Conservation (phyloP, 2,113 vertebrate species). For the Oenanthe oenanthe region DNA sequence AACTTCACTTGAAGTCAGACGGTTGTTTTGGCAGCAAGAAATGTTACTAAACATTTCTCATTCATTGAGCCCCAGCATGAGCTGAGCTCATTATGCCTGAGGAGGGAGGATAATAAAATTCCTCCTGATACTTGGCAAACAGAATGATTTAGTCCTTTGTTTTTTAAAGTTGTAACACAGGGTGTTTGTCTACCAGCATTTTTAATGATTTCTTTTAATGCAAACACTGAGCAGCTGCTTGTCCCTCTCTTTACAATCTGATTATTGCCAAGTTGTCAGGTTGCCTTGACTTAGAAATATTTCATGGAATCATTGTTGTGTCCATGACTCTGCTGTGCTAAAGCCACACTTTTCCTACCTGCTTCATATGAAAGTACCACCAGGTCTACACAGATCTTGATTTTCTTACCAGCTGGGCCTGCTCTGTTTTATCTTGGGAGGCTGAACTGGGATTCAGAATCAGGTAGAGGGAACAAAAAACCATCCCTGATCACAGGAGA, state of each 20-base stretch:
- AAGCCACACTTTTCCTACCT: neutral
- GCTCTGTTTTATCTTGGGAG: neutral
- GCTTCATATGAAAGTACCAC: neutral
- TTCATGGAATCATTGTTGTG: neutral
- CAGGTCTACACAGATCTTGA: neutral
- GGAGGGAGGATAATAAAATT: conserved; percentile 64
- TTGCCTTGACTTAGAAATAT: neutral
- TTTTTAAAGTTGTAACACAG: conserved; percentile 3
- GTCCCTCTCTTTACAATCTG: neutral
- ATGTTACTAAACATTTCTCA: conserved; percentile 32
- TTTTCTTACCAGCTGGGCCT: neutral
- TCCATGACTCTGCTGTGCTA: neutral
- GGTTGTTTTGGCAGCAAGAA: conserved; percentile 56
- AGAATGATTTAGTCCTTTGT: conserved; percentile 35
- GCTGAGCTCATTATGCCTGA: conserved; percentile 51
- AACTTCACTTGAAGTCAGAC: conserved; percentile 40
- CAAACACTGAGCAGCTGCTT: neutral
- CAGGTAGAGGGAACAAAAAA: neutral
- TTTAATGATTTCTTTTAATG: neutral
- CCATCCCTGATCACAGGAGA: too few relatives aligned
- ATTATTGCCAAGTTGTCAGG: neutral
- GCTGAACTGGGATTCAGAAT: neutral
- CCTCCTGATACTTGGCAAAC: conserved; percentile 43
- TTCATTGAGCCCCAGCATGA: conserved; percentile 32
- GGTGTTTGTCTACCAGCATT: conserved; percentile 4